Evolutionary conservation across 2,888 invertebrate genomes (phyloP).

Genomic region (Strigamia transsilvanica): DNA sequence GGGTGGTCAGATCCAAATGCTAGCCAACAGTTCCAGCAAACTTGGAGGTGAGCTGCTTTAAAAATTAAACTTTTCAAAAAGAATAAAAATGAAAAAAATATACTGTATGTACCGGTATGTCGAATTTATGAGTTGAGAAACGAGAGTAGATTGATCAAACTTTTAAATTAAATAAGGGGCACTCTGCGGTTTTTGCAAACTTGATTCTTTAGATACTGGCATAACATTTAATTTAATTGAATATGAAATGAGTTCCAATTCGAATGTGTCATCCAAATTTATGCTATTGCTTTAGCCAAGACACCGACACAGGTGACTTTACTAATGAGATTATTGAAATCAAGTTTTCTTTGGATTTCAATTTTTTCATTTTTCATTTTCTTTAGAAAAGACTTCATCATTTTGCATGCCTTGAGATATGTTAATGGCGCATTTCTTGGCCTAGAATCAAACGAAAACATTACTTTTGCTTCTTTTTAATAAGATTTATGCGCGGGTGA

Average conservation of each 20-base stretch:
- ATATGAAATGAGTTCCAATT: not conserved
- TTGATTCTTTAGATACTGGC: constrained; percentile 12
- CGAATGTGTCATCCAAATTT: not conserved
- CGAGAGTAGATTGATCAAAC: constrained; percentile 20
- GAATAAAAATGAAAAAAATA: not conserved
- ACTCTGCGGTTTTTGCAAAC: not conserved
- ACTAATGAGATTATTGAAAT: constrained; percentile 31
- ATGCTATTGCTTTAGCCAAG: constrained; percentile 12
- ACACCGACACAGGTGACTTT: constrained; percentile 10
- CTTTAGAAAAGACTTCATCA: not conserved
- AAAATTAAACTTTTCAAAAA: not conserved
- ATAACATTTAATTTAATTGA: constrained; percentile 33
- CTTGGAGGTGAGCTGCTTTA: constrained; percentile 29
- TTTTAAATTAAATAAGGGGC: constrained; percentile 18
- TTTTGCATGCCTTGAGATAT: not conserved
- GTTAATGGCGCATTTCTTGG: not conserved
- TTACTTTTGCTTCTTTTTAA: constrained; percentile 9
- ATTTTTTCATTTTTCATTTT: not conserved
- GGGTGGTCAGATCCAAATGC: constrained; percentile 23
- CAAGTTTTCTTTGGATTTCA: not conserved
- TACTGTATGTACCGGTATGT: too few relatives aligned
- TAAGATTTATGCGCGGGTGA: constrained; percentile 25
- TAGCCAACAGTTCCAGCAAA: not conserved
- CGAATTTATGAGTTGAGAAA: not conserved
- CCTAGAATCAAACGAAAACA: not conserved